These are phyloP conservation scores for Phaetusa simplex DNA, from an alignment of 2,113 vertebrate species.

Conservation along the genomic window DNA sequence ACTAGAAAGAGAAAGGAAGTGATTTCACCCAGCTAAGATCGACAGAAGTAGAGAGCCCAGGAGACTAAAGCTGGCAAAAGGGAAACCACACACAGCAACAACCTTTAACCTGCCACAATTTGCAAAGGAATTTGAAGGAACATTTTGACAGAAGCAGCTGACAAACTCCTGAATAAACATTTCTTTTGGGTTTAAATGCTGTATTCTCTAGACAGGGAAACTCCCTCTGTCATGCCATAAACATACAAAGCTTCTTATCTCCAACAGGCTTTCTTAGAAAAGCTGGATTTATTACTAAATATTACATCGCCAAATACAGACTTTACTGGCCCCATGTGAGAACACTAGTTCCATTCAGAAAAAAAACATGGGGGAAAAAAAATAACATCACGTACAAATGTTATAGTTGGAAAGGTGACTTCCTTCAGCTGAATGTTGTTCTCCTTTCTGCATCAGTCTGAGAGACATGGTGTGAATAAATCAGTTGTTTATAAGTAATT, in stretches of 20 bases:
- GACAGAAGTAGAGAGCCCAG: neutral
- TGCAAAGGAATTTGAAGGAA: neutral
- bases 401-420: conserved; percentile 57
- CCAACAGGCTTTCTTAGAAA: neutral
- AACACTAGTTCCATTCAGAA: conserved; percentile 54
- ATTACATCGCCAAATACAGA: neutral
- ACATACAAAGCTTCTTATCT: neutral
- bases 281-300: neutral
- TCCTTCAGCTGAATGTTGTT: conserved; percentile 47
- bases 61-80: neutral
- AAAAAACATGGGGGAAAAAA: neutral
- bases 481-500: conserved; percentile 3
- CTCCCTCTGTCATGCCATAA: neutral
- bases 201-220: neutral
- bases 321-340: neutral
- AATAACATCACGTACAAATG: neutral
- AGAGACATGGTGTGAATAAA: conserved; percentile 9
- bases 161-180: neutral
- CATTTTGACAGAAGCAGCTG: neutral
- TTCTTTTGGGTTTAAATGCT: neutral
- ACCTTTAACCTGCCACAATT: neutral
- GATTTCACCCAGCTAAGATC: neutral
- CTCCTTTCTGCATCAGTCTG: conserved; percentile 13
- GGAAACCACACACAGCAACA: neutral
- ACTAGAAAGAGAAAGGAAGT: neutral